Evolutionary conservation across 64 coral and sea anemone genomes (phyloP), one percentile per base, ranked within the genome.

Genomic region (Cladopsammia gracilis): DNA sequence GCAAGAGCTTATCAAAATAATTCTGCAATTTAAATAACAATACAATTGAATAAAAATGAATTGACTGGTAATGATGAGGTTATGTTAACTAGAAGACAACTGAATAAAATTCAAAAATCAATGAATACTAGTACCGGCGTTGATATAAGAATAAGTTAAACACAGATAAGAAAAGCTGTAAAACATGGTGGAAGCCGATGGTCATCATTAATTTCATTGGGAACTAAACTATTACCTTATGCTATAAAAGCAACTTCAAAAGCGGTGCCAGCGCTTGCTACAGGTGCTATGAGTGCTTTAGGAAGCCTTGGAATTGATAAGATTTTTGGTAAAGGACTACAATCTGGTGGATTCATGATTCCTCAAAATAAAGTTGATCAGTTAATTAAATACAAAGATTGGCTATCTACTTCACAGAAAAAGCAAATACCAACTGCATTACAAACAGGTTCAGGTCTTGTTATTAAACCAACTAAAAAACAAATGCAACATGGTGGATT

Each of bases 41-140:
- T 5, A 1, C 0, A 5, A 60, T 49, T 93, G 11, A 70, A 48
- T 60, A 14, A 80, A 25, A 57, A 72, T 48, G 84, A 93, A 80
- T 62, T 93, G 25, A 43, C 24, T 20, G 92, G 92, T n/a, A 46
- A 49, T 10, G 74, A 94, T 89, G 25, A 78, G 5, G 3, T 82
- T 1, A 44, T 56, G 4, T 23, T 88, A 6, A 79, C 83, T 34
- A 79, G 20, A 81, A 52, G 10, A 46, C 92, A 94, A 48, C 52
- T 88, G 24, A 83, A 58, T 42, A 22, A 70, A 24, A 34, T 34
- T 34, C 34, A 34, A 34, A 34, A 34, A 34, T 34, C 34, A 34
- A 34, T 34, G 34, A 34, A 34, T 34, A 34, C 0, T 34, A 2
- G 34, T 34, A 34, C 34, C 2, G 34, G 34, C 2, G 34, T 34